phyloP scores from a whole-genome alignment of 2,797 vertebrate species.

The Apogon hyalosoma region DNA sequence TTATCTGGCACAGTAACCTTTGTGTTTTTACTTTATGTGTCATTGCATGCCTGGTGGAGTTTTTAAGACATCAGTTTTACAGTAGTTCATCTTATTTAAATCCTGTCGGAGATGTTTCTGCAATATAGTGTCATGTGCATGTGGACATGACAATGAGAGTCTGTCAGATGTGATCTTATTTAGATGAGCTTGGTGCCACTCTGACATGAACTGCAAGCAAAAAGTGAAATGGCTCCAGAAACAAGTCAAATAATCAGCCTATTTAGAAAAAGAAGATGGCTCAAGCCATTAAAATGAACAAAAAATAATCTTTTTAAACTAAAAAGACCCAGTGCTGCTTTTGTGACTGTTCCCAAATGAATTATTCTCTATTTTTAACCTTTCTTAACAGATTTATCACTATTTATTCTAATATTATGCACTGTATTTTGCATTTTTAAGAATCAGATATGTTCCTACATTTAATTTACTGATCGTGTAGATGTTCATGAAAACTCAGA shows the following conservation, averaged over 20 bases:
- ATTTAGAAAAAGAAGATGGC: background rate
- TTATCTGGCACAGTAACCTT: background rate
- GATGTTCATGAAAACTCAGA: too few species aligned
- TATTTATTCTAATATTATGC: too few species aligned
- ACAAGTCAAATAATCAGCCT: too few species aligned
- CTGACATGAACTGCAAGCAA: background rate
- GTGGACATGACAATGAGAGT: background rate
- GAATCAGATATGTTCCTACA: too few species aligned
- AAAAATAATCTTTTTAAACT: background rate
- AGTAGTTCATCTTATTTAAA: background rate
- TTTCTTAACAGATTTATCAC: too few species aligned
- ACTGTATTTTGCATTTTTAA: too few species aligned
- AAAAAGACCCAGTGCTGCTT: too few species aligned
- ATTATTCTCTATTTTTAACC: too few species aligned
- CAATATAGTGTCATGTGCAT: background rate
- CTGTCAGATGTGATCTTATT: background rate
- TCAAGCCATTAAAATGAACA: background rate
- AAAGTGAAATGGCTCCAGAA: background rate
- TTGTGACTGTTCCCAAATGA: too few species aligned
- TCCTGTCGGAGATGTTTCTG: background rate
- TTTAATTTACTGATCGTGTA: too few species aligned
- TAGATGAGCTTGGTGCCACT: background rate
- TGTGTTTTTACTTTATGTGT: background rate
- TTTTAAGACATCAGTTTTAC: too few species aligned
- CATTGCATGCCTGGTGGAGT: too few species aligned